A percentile compares a stretch with the other conserved stretches of the same genome.
Evolutionary conservation across 1,140 invertebrate genomes (phyloP).

Genomic region (Leptinotarsa undecemlineata): DNA sequence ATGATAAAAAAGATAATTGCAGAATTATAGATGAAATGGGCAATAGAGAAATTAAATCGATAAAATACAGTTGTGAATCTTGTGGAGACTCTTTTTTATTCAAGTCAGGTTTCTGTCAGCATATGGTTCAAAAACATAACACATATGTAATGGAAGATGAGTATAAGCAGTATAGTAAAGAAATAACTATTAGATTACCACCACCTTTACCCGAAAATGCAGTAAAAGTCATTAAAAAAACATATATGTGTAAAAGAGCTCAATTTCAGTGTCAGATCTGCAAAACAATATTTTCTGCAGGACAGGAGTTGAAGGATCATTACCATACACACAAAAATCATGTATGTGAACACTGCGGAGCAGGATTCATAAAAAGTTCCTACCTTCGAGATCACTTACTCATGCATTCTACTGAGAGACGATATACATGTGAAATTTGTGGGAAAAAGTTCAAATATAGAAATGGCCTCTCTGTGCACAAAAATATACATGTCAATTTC

Average conservation of each 20-base stretch:
- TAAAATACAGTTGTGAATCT: slow-evolving; percentile 20
- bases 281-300: neutral
- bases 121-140: slow-evolving; percentile 22
- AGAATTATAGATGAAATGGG: slow-evolving; percentile 17
- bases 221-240: slow-evolving; percentile 13
- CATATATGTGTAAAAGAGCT: neutral
- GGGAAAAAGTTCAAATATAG: slow-evolving; percentile 24
- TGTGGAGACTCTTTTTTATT: slow-evolving; percentile 26
- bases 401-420: slow-evolving; percentile 19
- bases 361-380: slow-evolving; percentile 21
- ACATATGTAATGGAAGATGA: slow-evolving; percentile 6
- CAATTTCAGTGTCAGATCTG: slow-evolving; percentile 19
- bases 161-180: neutral
- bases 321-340: slow-evolving; percentile 20
- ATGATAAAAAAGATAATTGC: neutral
- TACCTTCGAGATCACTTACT: slow-evolving; percentile 21
- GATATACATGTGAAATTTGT: slow-evolving; percentile 21
- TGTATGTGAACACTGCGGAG: slow-evolving; percentile 26
- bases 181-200: slow-evolving; percentile 21
- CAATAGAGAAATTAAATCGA: slow-evolving; percentile 9
- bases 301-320: slow-evolving; percentile 17
- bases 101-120: slow-evolving; percentile 16
- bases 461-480: slow-evolving; percentile 18
- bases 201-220: neutral
- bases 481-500: slow-evolving; percentile 23